Evolutionary conservation across 37 sponge, comb jelly and placozoan genomes (phyloP).

Genomic region (Mnemiopsis leidyi): DNA sequence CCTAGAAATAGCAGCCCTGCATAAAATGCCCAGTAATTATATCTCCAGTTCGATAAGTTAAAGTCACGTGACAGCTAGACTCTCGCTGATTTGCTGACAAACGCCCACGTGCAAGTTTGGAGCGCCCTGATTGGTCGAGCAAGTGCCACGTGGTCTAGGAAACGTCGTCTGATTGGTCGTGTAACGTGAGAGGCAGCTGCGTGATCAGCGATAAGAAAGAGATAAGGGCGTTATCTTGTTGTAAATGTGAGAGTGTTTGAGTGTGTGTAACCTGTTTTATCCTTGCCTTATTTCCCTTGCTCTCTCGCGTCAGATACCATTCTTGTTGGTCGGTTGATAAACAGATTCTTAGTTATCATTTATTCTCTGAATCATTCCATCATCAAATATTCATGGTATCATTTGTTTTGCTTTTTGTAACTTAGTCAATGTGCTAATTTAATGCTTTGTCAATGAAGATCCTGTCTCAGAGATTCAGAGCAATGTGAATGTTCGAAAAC

Average conservation of each 20-base stretch:
- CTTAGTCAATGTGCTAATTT: too few relatives aligned
- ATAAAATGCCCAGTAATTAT: neutral
- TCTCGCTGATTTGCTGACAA: neutral
- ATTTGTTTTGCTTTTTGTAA: too few relatives aligned
- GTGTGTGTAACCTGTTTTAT: neutral
- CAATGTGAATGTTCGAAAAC: too few relatives aligned
- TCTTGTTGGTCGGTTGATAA: too few relatives aligned
- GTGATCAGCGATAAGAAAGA: slow-evolving; percentile 32
- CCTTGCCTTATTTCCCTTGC: neutral
- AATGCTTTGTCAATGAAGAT: too few relatives aligned
- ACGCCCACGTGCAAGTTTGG: neutral
- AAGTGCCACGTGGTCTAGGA: neutral
- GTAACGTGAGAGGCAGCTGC: slow-evolving; percentile 38
- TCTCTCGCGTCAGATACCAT: neutral
- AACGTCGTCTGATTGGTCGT: neutral
- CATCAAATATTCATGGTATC: too few relatives aligned
- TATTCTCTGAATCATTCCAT: too few relatives aligned
- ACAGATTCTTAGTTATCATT: too few relatives aligned
- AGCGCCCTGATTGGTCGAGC: neutral
- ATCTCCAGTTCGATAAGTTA: neutral
- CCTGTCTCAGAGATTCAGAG: too few relatives aligned
- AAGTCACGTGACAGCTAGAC: neutral
- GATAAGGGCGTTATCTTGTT: slow-evolving; percentile 50
- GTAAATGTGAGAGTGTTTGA: neutral
- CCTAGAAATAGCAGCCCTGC: neutral